phyloP scores from a whole-genome alignment of 2,888 invertebrate genomes.

The Pseudoips prasinana region DNA sequence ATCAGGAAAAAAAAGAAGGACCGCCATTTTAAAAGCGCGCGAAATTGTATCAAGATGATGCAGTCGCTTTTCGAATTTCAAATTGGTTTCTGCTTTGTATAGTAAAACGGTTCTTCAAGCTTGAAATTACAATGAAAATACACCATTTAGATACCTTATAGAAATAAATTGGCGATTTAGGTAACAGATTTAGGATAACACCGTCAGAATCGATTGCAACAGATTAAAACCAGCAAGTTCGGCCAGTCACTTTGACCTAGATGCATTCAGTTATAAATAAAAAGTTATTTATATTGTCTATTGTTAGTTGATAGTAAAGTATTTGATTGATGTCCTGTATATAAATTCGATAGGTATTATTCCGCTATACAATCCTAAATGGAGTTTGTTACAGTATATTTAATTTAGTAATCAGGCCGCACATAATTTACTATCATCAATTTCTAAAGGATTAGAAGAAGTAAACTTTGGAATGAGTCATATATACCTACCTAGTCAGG shows the following conservation, averaged over 20 bases:
- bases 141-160: constrained; percentile 19
- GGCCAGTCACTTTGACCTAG: constrained; percentile 31
- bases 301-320: neutral
- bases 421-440: too few relatives aligned
- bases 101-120: constrained; percentile 29
- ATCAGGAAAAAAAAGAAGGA: constrained; percentile 17
- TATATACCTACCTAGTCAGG: too few relatives aligned
- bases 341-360: too few relatives aligned
- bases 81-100: constrained; percentile 29
- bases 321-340: too few relatives aligned
- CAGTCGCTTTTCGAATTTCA: constrained; percentile 30
- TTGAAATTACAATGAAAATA: constrained; percentile 24
- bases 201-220: constrained; percentile 34
- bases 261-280: constrained; percentile 14
- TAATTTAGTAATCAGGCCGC: too few relatives aligned
- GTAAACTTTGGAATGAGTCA: too few relatives aligned
- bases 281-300: constrained; percentile 7
- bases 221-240: constrained; percentile 24
- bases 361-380: too few relatives aligned
- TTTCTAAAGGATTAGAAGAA: too few relatives aligned
- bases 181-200: constrained; percentile 32
- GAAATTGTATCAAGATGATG: constrained; percentile 54
- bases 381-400: too few relatives aligned
- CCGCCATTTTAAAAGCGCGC: constrained; percentile 46
- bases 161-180: constrained; percentile 24